Evolutionary conservation across 2,888 invertebrate genomes (phyloP), one percentile per base, ranked within the genome.

Genomic region (Bibio marci): DNA sequence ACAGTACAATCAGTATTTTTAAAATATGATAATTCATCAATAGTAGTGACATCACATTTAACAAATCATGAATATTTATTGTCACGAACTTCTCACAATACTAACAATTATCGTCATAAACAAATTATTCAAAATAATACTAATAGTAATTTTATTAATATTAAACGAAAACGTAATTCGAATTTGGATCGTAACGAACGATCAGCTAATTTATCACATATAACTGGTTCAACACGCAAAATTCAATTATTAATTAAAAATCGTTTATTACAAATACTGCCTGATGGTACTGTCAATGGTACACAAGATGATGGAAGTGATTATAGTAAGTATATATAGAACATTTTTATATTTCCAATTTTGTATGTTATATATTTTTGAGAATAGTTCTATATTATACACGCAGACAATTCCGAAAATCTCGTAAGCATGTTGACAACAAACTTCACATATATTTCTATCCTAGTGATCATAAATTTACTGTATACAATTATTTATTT

Each of bases 161-260:
- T 4, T 30, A 22, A n/a, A 11, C 27, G 39, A n/a, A 42, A 43
- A 36, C 45, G 47, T 31, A 37, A 38, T 41, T 31, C 22, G 10
- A 38, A 36, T 51, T 53, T 61, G 49, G 62, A 62, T 52, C 60
- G 62, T 38, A 62, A 61, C 46, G 62, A 81, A 64, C 76, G 83
- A 57, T 79, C 79, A 55, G 79, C 82, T 53, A 80, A 80, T 66
- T 69, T 82, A 56, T 80, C 80, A 55, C 80, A 80, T 65, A 75
- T 81, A 58, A 77, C 79, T 51, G 81, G 82, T 59, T 74, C 79
- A 44, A 73, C 76, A 47, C 70, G 82, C 52, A 81, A 80, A 58
- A 81, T 85, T 55, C 80, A 80, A 66, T 72, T 86, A 71, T 81
- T 76, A 68, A 76, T 86, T 64, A 82, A 79, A 67, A 79, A 83